A percentile compares a stretch with the other conserved stretches of the same genome.
Evolutionary conservation across 2,888 invertebrate genomes (phyloP).

Genomic region (Hemaris fuciformis): DNA sequence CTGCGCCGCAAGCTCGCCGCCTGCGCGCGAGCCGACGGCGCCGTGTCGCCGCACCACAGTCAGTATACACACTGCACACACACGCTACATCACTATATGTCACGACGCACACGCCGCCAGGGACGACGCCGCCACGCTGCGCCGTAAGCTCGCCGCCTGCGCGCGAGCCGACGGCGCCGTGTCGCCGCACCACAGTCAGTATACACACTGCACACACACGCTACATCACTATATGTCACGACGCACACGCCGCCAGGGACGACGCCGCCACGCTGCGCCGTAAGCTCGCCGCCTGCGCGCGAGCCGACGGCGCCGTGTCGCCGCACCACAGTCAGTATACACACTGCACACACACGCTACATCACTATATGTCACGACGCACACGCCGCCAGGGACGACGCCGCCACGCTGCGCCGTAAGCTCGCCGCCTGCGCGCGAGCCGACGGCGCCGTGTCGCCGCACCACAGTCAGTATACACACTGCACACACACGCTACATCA

Average conservation of each 20-base stretch:
- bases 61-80: conserved; percentile 17
- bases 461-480: conserved; percentile 44
- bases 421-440: conserved; percentile 49
- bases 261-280: conserved; percentile 64
- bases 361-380: conserved; percentile 91
- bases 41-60: conserved; percentile 58
- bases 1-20: conserved; percentile 61
- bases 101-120: conserved; percentile 84
- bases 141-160: too few species aligned
- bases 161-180: too few species aligned
- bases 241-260: conserved; percentile 86
- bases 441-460: conserved; percentile 56
- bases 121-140: conserved; percentile 64
- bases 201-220: too few species aligned
- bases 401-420: conserved; percentile 60
- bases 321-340: too few species aligned
- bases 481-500: not conserved
- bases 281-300: too few species aligned
- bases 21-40: conserved; percentile 44
- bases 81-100: not conserved
- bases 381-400: conserved; percentile 84
- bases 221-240: too few species aligned
- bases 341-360: too few species aligned
- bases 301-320: too few species aligned
- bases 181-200: too few species aligned